Conservation (phyloP, 1,140 invertebrate genomes). For the Plectus sambesii region DNA sequence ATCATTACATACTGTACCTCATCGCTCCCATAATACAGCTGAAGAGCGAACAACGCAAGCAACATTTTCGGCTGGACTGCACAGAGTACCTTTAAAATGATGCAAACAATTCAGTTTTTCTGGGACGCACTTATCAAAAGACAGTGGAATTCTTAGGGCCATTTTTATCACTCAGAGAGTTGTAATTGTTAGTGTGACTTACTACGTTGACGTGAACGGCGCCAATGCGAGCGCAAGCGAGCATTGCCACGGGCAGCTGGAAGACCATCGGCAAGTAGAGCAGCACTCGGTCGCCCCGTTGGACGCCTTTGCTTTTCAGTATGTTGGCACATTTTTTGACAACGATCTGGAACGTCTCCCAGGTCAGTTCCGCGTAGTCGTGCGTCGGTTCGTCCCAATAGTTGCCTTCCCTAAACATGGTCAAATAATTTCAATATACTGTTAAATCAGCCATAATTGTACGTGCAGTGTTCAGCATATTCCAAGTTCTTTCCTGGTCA, state of each 20-base stretch:
- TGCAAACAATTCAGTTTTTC: too few relatives aligned
- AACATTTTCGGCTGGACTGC: too few relatives aligned
- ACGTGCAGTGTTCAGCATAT: too few relatives aligned
- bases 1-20: too few relatives aligned
- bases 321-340: slow-evolving; percentile 69
- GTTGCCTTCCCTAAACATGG: slow-evolving; percentile 24
- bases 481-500: too few relatives aligned
- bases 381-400: slow-evolving; percentile 23
- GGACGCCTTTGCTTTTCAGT: slow-evolving; percentile 61
- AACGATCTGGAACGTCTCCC: slow-evolving; percentile 10
- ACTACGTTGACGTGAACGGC: slow-evolving; percentile 85
- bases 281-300: slow-evolving; percentile 77
- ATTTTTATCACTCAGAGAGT: slow-evolving; percentile 1
- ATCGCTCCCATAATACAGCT: too few relatives aligned
- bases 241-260: slow-evolving; percentile 77
- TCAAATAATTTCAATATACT: too few relatives aligned
- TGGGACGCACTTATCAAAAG: too few relatives aligned
- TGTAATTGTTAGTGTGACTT: slow-evolving; percentile 46
- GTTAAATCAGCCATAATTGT: too few relatives aligned
- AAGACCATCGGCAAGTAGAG: slow-evolving; percentile 96
- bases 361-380: slow-evolving; percentile 17
- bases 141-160: too few relatives aligned
- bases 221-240: slow-evolving; percentile 80
- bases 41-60: too few relatives aligned
- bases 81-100: too few relatives aligned